These are phyloP conservation scores for Myotis vivesi DNA, from an alignment of 2,797 vertebrate species.

Conservation along the genomic window DNA sequence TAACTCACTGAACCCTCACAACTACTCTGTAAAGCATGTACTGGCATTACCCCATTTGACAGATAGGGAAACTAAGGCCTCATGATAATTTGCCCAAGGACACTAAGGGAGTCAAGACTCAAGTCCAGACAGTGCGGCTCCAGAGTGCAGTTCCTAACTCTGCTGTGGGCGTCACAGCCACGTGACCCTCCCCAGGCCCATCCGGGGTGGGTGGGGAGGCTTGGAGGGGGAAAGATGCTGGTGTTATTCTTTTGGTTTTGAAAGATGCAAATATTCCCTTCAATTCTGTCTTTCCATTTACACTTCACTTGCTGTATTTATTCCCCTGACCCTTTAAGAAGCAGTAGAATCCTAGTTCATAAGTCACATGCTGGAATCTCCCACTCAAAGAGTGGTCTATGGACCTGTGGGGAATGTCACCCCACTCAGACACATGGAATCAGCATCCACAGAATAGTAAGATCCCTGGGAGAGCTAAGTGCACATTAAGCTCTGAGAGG, in stretches of 20 bases:
- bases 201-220: accelerated
- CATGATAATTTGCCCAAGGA: not conserved
- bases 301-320: not conserved
- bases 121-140: not conserved
- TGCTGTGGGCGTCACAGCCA: accelerated
- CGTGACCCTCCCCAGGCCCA: not conserved
- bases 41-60: not conserved
- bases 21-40: not conserved
- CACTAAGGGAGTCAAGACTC: not conserved
- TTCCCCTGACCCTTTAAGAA: not conserved
- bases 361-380: accelerated
- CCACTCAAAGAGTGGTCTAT: not conserved
- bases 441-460: not conserved
- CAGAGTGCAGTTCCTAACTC: not conserved
- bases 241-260: not conserved
- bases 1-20: not conserved
- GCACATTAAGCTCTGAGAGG: not conserved
- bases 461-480: not conserved
- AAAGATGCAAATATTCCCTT: not conserved
- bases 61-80: not conserved
- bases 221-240: accelerated
- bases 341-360: not conserved
- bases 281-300: not conserved
- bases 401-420: not conserved
- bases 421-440: not conserved